These are phyloP conservation scores for Abrostola triplasia DNA, from an alignment of 2,888 invertebrate species.

Conservation along the genomic window DNA sequence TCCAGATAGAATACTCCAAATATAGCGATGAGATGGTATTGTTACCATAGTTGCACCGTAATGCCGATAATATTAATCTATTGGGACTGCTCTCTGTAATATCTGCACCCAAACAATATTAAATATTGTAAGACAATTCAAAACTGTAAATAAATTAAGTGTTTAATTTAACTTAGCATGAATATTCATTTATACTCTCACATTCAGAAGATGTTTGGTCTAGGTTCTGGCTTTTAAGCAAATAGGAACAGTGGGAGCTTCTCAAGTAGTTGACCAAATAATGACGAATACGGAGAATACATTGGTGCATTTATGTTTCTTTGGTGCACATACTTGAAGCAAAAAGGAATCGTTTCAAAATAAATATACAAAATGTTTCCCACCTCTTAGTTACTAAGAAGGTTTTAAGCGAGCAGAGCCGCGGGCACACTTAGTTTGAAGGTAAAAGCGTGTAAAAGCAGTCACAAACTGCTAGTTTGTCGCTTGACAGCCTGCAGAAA, in stretches of 20 bases:
- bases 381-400: not conserved
- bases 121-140: not conserved
- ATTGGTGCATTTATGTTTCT: too few species aligned
- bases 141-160: too few species aligned
- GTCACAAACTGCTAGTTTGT: constrained; percentile 10
- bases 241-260: too few species aligned
- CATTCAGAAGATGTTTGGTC: too few species aligned
- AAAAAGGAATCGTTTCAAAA: too few species aligned
- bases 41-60: constrained; percentile 4
- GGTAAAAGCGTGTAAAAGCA: constrained; percentile 3
- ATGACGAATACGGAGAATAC: too few species aligned
- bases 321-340: too few species aligned
- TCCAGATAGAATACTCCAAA: constrained; percentile 3
- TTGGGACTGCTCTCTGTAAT: not conserved
- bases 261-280: too few species aligned
- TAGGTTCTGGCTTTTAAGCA: too few species aligned
- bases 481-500: not conserved
- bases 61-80: constrained; percentile 29
- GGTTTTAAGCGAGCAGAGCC: not conserved
- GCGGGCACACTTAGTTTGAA: constrained; percentile 2
- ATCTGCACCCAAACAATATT: not conserved
- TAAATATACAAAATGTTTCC: too few species aligned
- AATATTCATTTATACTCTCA: too few species aligned
- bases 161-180: too few species aligned
- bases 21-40: constrained; percentile 4